phyloP scores from a whole-genome alignment of 2,113 vertebrate species.

The Connochaetes taurinus region DNA sequence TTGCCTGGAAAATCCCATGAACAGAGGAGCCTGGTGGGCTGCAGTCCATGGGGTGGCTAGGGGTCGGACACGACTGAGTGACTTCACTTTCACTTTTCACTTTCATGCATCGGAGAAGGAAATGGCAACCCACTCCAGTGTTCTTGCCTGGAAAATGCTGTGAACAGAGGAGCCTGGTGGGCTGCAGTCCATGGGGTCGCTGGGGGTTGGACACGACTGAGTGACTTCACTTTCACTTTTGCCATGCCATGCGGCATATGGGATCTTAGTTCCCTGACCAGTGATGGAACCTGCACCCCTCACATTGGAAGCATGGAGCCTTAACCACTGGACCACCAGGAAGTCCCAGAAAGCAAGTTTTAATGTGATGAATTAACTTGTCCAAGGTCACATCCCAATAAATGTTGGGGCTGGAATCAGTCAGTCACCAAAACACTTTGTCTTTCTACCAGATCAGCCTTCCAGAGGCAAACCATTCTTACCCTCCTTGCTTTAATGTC shows the following conservation, averaged over 20 bases:
- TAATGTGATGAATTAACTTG: neutral
- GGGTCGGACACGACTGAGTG: no score
- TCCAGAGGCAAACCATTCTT: neutral
- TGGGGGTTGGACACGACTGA: no score
- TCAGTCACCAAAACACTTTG: neutral
- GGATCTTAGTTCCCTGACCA: neutral
- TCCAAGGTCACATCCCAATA: neutral
- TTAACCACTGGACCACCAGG: neutral
- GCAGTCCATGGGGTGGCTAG: no score
- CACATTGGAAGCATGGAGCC: neutral
- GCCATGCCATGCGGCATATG: neutral
- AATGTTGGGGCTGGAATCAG: neutral
- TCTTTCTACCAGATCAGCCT: neutral
- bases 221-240: neutral
- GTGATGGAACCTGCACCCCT: neutral
- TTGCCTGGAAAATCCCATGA: no score
- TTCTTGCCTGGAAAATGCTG: no score
- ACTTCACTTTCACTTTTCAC: no score
- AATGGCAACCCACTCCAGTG: no score
- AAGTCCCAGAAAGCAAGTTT: neutral
- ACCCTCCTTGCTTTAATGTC: neutral
- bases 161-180: no score
- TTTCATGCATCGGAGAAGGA: no score
- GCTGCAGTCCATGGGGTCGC: no score
- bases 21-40: no score